Evolutionary conservation across 1,140 invertebrate species (phyloP).

Genomic region (Globodera rostochiensis): DNA sequence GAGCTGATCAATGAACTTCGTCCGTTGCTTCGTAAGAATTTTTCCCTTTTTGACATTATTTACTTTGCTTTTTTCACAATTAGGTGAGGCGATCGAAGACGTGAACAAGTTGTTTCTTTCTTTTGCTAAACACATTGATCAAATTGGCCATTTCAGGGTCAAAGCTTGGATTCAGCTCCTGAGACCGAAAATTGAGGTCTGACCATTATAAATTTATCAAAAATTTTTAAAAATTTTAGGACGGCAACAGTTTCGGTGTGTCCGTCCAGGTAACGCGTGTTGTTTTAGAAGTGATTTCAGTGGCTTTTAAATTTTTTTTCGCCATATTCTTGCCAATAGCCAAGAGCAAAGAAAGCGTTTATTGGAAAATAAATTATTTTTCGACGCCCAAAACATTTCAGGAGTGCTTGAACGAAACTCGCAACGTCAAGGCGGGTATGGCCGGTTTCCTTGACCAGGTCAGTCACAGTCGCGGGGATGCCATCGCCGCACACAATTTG

Average conservation of each 20-base stretch:
- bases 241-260: constrained; percentile 97
- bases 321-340: too few species aligned
- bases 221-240: constrained; percentile 76
- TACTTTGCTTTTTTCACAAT: too few species aligned
- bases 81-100: constrained; percentile 34
- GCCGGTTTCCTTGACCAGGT: constrained; percentile 84
- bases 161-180: constrained; percentile 99
- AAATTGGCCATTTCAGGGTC: constrained; percentile 76
- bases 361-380: too few species aligned
- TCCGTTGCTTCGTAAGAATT: constrained; percentile 82
- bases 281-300: not conserved
- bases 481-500: not conserved
- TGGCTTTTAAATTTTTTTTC: too few species aligned
- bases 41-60: not conserved
- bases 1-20: constrained; percentile 86
- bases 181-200: constrained; percentile 91
- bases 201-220: not conserved
- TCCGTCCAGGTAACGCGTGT: constrained; percentile 74
- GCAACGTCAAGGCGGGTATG: constrained; percentile 92
- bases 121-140: not conserved
- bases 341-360: too few species aligned
- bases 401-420: constrained; percentile 90
- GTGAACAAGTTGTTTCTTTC: constrained; percentile 73
- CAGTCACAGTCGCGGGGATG: not conserved
- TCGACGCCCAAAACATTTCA: too few species aligned